Conservation (phyloP, 64 coral and sea anemone species). For the Stylophora pistillata region DNA sequence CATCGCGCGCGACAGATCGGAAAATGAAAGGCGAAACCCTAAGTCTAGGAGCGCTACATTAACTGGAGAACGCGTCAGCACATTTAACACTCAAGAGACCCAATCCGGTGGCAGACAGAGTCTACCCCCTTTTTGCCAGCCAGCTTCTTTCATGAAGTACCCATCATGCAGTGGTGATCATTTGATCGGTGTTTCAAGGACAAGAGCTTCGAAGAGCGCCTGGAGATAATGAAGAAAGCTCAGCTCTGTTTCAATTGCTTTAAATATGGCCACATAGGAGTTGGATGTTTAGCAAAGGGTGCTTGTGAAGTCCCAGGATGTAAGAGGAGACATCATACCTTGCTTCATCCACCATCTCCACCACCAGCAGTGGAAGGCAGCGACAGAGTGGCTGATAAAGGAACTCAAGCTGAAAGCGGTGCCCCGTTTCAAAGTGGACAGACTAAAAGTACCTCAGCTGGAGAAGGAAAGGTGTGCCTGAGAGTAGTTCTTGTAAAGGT, state of each 20-base stretch:
- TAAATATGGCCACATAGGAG: slow-evolving; percentile 30
- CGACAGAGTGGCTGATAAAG: neutral
- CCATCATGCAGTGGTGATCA: neutral
- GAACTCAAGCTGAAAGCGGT: neutral
- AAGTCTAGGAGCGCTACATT: neutral
- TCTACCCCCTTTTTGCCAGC: neutral
- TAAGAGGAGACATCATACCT: too few species aligned
- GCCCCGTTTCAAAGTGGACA: neutral
- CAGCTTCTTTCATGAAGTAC: neutral
- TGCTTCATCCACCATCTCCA: slow-evolving; percentile 9
- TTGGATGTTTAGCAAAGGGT: neutral
- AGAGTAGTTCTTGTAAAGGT: slow-evolving; percentile 41
- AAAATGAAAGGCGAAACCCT: neutral
- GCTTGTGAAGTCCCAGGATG: too few species aligned
- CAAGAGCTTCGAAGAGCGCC: slow-evolving; percentile 12
- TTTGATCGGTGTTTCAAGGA: neutral
- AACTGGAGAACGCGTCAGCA: neutral
- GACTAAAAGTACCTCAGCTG: neutral
- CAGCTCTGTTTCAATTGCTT: slow-evolving; percentile 40
- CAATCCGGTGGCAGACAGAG: neutral
- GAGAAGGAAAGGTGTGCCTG: neutral
- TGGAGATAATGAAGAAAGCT: slow-evolving; percentile 13
- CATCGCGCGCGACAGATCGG: neutral
- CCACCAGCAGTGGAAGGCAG: slow-evolving; percentile 11
- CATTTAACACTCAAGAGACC: slow-evolving; percentile 4